Percentiles rank a stretch among this genome's conserved stretches.
Conservation (phyloP, 2,888 invertebrate species). For the Hirtodrosophila alboralis region DNA sequence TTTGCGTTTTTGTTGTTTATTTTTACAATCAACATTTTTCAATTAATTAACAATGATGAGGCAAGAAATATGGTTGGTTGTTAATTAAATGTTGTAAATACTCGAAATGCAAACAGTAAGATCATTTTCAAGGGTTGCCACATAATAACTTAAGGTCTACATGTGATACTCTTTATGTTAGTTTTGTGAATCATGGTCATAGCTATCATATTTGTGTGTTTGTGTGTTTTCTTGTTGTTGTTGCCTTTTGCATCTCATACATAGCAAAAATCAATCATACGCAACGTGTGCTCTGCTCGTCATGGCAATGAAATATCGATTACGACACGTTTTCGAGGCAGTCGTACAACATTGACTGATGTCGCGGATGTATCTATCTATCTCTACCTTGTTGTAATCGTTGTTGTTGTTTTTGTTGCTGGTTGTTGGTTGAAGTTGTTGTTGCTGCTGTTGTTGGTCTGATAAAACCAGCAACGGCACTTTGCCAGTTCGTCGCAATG, state of each 20-base stretch:
- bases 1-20: too few species aligned
- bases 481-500: constrained; percentile 42
- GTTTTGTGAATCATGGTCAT: constrained; percentile 31
- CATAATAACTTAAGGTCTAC: constrained; percentile 20
- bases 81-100: constrained; percentile 13
- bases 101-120: too few species aligned
- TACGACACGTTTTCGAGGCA: constrained; percentile 63
- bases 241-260: constrained; percentile 31
- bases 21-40: constrained; percentile 8
- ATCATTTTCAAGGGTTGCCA: constrained; percentile 33
- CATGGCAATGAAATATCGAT: constrained; percentile 76
- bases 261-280: constrained; percentile 72
- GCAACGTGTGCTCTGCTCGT: constrained; percentile 63
- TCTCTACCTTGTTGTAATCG: constrained; percentile 18
- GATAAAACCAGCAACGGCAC: constrained; percentile 36
- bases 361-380: constrained; percentile 50
- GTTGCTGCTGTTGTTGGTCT: constrained; percentile 14
- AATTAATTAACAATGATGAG: constrained; percentile 38
- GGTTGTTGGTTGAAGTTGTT: too few species aligned
- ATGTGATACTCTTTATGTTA: constrained; percentile 21
- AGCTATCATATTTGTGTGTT: constrained; percentile 18
- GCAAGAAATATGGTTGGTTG: constrained; percentile 16
- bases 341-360: constrained; percentile 49
- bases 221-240: constrained; percentile 22
- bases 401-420: constrained; percentile 12